Conservation (phyloP, 1,140 invertebrate genomes). For the Cotesia typhae region DNA sequence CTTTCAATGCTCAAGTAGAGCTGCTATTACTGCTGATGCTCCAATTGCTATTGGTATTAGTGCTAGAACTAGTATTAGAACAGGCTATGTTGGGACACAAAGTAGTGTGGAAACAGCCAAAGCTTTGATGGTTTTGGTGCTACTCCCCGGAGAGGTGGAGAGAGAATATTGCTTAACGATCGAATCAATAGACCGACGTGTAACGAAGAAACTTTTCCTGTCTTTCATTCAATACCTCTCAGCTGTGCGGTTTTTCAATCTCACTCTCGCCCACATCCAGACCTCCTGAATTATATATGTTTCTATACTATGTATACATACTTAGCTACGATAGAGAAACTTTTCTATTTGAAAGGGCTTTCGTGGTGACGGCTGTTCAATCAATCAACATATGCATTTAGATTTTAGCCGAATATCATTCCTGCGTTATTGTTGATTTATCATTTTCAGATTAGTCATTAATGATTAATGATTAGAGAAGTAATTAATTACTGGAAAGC, state of each 20-base stretch:
- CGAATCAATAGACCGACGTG: constrained; percentile 6
- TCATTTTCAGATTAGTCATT: no score
- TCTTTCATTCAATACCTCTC: constrained; percentile 6
- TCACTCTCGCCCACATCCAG: background rate
- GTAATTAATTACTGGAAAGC: no score
- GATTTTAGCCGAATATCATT: no score
- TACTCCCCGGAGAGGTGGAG: background rate
- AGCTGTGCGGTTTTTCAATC: constrained; percentile 1
- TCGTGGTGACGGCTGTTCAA: no score
- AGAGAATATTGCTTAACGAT: constrained; percentile 29
- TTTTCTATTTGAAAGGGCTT: no score
- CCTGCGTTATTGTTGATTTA: no score
- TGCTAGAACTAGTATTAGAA: no score
- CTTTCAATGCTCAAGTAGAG: constrained; percentile 33
- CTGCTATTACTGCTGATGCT: background rate
- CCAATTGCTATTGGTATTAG: no score
- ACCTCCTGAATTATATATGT: background rate
- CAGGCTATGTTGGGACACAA: background rate
- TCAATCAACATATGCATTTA: no score
- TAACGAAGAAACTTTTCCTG: constrained; percentile 28
- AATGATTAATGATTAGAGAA: no score
- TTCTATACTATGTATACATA: no score
- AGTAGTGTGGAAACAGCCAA: background rate
- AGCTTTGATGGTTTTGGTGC: background rate
- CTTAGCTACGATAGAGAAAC: no score